Conservation (phyloP, 2,797 vertebrate genomes). For the Podargus strigoides region DNA sequence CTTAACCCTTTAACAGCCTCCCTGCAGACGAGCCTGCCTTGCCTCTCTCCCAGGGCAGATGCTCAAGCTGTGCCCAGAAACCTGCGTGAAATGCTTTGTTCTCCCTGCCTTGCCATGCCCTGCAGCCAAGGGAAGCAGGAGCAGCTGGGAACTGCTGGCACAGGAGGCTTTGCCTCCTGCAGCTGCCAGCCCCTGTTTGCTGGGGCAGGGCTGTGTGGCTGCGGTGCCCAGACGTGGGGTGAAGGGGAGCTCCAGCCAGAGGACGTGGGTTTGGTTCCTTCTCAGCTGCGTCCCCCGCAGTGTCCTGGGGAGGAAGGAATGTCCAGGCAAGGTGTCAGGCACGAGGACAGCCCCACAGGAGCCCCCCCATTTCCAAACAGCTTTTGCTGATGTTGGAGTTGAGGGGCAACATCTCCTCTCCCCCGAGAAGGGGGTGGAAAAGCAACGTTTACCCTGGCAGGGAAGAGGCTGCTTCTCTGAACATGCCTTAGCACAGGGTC, state of each 20-base stretch:
- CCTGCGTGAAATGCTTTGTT: accelerated
- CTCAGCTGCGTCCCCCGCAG: not conserved
- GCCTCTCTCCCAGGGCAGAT: not conserved
- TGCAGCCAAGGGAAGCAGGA: accelerated
- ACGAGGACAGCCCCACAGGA: not conserved
- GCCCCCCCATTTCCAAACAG: not conserved
- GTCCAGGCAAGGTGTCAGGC: not conserved
- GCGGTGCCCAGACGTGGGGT: accelerated
- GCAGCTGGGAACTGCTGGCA: not conserved
- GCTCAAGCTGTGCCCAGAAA: accelerated
- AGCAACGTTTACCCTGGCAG: conserved; percentile 58
- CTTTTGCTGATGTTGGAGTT: not conserved
- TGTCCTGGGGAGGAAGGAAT: not conserved
- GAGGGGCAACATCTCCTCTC: not conserved
- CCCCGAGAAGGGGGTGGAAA: not conserved
- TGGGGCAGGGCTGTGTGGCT: not conserved
- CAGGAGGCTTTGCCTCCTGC: not conserved
- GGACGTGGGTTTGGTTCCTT: not conserved
- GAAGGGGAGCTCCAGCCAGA: not conserved
- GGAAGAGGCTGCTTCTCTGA: conserved; percentile 7
- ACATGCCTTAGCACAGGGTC: conserved; percentile 42
- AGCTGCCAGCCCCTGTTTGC: not conserved
- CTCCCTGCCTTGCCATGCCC: not conserved
- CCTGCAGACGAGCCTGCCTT: not conserved
- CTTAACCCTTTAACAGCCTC: conserved; percentile 42